These are phyloP conservation scores for Odontocolon sp. DNA, from an alignment of 2,888 invertebrate genomes.

Conservation along the genomic window DNA sequence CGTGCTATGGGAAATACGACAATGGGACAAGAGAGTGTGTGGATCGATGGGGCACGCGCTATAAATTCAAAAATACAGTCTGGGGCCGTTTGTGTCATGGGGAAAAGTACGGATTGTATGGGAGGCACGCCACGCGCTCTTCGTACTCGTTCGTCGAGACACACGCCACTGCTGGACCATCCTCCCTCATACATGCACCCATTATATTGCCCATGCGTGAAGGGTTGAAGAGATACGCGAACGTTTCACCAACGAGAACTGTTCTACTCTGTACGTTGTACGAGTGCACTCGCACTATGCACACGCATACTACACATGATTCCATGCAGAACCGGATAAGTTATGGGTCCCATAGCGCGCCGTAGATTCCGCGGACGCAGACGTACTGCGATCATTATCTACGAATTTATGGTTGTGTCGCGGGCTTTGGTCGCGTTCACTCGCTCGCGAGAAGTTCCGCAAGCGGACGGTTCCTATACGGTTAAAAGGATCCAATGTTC, in stretches of 20 bases:
- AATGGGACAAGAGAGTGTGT: slow-evolving; percentile 26
- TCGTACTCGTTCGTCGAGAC: slow-evolving; percentile 10
- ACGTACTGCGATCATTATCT: slow-evolving; percentile 81
- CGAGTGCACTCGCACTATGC: slow-evolving; percentile 34
- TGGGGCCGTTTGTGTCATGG: slow-evolving; percentile 34
- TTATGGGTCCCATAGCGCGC: slow-evolving; percentile 79
- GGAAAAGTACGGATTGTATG: slow-evolving; percentile 15
- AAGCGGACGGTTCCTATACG: slow-evolving; percentile 8
- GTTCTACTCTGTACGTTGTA: slow-evolving; percentile 25
- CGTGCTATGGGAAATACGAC: slow-evolving; percentile 44
- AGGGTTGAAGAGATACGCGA: slow-evolving; percentile 34
- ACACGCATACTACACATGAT: slow-evolving; percentile 62
- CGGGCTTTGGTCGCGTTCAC: slow-evolving; percentile 55
- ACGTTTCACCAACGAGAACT: slow-evolving; percentile 40
- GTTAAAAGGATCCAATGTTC: slow-evolving; percentile 40
- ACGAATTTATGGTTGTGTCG: slow-evolving; percentile 76
- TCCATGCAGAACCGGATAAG: slow-evolving; percentile 74
- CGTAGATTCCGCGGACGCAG: slow-evolving; percentile 80
- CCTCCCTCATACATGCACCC: slow-evolving; percentile 21
- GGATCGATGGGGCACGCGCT: slow-evolving; percentile 57
- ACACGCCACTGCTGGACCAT: slow-evolving; percentile 1
- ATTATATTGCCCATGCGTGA: slow-evolving; percentile 47
- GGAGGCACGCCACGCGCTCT: background rate
- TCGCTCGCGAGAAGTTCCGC: slow-evolving; percentile 5
- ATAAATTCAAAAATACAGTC: slow-evolving; percentile 57